A percentile compares a stretch with the other conserved stretches of the same genome.
Conservation (phyloP, 2,888 invertebrate species). For the Parelbella ahira region DNA sequence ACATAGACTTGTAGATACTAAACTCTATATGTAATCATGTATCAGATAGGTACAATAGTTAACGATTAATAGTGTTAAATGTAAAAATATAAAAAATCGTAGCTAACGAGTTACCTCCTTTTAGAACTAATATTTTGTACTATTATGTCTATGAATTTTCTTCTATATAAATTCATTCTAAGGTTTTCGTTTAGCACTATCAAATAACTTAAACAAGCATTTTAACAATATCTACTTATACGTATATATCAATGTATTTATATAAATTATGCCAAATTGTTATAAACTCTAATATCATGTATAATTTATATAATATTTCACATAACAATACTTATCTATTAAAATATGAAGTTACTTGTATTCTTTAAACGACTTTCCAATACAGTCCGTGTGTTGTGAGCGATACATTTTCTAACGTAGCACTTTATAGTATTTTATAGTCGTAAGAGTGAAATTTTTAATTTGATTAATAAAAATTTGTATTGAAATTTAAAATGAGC, state of each 20-base stretch:
- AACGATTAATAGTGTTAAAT: constrained; percentile 29
- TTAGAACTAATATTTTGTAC: constrained; percentile 56
- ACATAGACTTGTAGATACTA: constrained; percentile 55
- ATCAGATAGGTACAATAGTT: constrained; percentile 59
- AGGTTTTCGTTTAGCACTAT: constrained; percentile 44
- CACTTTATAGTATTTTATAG: constrained; percentile 35
- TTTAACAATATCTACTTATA: constrained; percentile 44
- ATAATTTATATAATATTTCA: too few relatives aligned
- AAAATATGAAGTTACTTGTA: constrained; percentile 26
- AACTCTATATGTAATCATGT: constrained; percentile 61
- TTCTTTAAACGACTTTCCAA: constrained; percentile 29
- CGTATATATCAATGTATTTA: too few relatives aligned
- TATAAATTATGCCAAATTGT: constrained; percentile 60
- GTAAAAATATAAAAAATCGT: constrained; percentile 25
- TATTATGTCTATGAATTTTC: constrained; percentile 38
- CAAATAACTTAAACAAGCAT: too few relatives aligned
- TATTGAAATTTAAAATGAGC: constrained; percentile 39
- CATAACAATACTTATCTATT: too few relatives aligned
- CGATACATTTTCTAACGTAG: constrained; percentile 34
- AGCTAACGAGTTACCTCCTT: constrained; percentile 40
- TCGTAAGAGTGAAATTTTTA: constrained; percentile 37
- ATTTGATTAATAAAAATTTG: constrained; percentile 35
- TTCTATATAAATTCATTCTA: constrained; percentile 50
- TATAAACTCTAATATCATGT: too few relatives aligned
- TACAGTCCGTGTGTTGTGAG: constrained; percentile 30